These are phyloP conservation scores for Sylvietta virens DNA, from an alignment of 2,113 vertebrate genomes.

Conservation along the genomic window DNA sequence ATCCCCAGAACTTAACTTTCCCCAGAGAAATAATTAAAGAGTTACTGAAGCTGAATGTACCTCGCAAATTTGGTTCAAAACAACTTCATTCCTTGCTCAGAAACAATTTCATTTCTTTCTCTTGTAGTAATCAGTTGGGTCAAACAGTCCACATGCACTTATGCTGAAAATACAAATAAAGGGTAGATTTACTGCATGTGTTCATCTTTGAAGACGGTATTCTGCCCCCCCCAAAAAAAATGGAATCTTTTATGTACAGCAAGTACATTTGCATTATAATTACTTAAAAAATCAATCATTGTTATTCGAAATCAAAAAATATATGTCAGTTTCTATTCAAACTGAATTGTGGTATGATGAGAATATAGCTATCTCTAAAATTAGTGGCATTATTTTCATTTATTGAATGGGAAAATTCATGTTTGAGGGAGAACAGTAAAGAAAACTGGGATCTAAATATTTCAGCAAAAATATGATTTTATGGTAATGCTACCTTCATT, in stretches of 20 bases:
- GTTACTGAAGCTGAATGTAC: not conserved
- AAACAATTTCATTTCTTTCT: not conserved
- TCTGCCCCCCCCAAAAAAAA: not conserved
- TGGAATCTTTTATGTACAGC: not conserved
- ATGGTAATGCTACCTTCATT: not conserved
- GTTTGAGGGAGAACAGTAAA: not conserved
- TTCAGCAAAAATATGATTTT: not conserved
- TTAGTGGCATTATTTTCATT: not conserved
- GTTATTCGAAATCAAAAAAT: not conserved
- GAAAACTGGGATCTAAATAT: not conserved
- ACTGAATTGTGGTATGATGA: not conserved
- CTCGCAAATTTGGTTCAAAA: not conserved
- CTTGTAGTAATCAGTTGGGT: not conserved
- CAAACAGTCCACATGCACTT: not conserved
- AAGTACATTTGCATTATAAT: not conserved
- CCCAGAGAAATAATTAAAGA: not conserved
- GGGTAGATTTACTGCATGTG: not conserved
- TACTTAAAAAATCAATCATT: not conserved
- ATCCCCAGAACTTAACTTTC: not conserved
- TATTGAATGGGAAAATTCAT: not conserved
- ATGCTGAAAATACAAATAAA: not conserved
- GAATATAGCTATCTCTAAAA: not conserved
- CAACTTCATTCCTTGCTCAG: not conserved
- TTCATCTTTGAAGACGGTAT: not conserved
- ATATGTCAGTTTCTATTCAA: not conserved